Evolutionary conservation across 2,888 invertebrate genomes (phyloP), one percentile per base, ranked within the genome.

Genomic region (Oscheius onirici): DNA sequence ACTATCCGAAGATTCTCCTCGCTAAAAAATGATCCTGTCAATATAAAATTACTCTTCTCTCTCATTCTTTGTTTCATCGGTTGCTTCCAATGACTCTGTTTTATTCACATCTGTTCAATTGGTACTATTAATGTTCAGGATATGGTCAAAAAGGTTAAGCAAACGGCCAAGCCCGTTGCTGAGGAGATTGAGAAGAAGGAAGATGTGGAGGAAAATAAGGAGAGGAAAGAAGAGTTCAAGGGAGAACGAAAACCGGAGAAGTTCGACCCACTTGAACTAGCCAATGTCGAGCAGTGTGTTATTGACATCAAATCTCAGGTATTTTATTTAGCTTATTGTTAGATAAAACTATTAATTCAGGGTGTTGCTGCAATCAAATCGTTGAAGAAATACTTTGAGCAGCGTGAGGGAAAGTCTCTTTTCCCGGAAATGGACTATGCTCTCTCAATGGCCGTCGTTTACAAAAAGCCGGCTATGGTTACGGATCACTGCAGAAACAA

Each of bases 391-490:
- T 79, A 72, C 43, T 75, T 78, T 26, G 69, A 71, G 17, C 74
- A 77, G 1, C 69, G 69, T 10, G 77, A 72, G 11, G 77, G 74
- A 44, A 80, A 82, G 55, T 81, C 82, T 3, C 73, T 82, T 51
- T 82, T 82, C 74, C 84, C 83, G 8, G 84, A 85, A 52, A 74
- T 77, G n/a, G 83, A 82, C 22, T 74, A 79, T 55, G 75, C 77
- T 15, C 58, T 83, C 15, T 73, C 68, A 22, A 11, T 84, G 24
- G 34, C 71, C 13, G 78, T 84, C 24, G 75, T 76, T 2, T 84
- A 84, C 75, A 85, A 85, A 69, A 80, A 81, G 46, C 76, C 80
- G 6, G 72, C 77, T 11, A 49, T 78, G 20, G 69, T 69, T 5
- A 77, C 76, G 1, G 71, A 74, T 22, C 58, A 49, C 20, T 66